Percentiles rank a stretch among this genome's conserved stretches.
These are phyloP conservation scores for Mesoligia furuncula DNA, from an alignment of 2,888 invertebrate species.

Conservation along the genomic window DNA sequence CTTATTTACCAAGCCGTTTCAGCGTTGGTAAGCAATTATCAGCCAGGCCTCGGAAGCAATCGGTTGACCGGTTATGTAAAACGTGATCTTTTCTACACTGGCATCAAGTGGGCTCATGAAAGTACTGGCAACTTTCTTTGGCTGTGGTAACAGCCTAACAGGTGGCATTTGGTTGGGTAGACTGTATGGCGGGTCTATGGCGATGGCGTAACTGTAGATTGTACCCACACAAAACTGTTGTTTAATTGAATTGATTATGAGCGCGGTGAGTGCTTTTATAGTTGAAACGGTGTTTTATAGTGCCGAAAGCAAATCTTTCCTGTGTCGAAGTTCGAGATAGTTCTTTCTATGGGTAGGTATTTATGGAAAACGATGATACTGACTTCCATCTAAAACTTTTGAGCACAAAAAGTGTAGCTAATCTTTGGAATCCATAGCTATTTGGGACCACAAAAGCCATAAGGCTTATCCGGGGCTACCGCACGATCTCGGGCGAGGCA, in stretches of 20 bases:
- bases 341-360: not conserved
- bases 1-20: slow-evolving; percentile 26
- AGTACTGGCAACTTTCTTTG: slow-evolving; percentile 58
- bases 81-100: slow-evolving; percentile 47
- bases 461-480: too few species aligned
- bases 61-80: slow-evolving; percentile 57
- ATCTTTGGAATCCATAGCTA: not conserved
- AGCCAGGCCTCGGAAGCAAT: slow-evolving; percentile 28
- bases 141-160: slow-evolving; percentile 36
- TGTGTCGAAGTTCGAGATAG: not conserved
- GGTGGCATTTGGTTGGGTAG: slow-evolving; percentile 45
- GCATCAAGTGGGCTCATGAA: slow-evolving; percentile 36
- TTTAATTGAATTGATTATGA: slow-evolving; percentile 22
- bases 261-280: slow-evolving; percentile 3
- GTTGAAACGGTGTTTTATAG: not conserved
- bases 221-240: slow-evolving; percentile 20
- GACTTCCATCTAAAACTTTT: not conserved
- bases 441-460: too few species aligned
- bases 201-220: slow-evolving; percentile 42
- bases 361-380: not conserved
- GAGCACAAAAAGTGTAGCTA: not conserved
- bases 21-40: slow-evolving; percentile 28
- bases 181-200: slow-evolving; percentile 40
- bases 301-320: not conserved
- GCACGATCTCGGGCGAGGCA: too few species aligned